Percentiles rank a stretch among this genome's conserved stretches.
phyloP scores from a whole-genome alignment of 2,797 vertebrate species.

The Cuculus canorus region DNA sequence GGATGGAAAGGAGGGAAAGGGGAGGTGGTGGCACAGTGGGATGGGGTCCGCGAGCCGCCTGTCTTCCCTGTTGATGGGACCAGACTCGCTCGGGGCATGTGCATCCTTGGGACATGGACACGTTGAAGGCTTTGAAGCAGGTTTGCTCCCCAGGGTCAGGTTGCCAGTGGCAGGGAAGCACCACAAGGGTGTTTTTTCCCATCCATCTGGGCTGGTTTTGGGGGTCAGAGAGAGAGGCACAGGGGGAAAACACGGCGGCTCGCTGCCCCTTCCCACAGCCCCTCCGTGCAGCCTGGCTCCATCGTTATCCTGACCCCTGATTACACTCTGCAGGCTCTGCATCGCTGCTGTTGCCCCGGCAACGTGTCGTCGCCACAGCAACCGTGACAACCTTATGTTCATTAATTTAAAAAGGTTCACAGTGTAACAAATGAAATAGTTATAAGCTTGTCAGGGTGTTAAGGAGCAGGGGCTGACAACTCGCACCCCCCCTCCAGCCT shows the following conservation, averaged over 20 bases:
- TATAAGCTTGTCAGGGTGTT: slow-evolving; percentile 70
- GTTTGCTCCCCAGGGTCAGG: accelerated
- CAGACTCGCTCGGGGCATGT: accelerated
- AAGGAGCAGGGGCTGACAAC: slow-evolving; percentile 39
- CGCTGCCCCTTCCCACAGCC: not conserved
- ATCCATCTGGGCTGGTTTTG: accelerated
- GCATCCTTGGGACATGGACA: accelerated
- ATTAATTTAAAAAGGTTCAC: slow-evolving; percentile 72
- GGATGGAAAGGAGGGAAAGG: not conserved
- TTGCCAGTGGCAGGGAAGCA: accelerated
- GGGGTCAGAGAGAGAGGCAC: accelerated
- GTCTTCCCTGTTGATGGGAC: accelerated
- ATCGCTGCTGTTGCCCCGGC: slow-evolving; percentile 51
- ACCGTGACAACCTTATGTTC: slow-evolving; percentile 69
- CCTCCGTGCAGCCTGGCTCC: not conserved
- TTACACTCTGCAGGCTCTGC: slow-evolving; percentile 56
- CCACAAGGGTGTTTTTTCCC: accelerated
- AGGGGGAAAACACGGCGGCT: not conserved
- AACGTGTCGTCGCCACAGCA: slow-evolving; percentile 60
- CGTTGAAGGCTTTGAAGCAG: accelerated
- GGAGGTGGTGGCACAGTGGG: accelerated
- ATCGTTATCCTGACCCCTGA: slow-evolving; percentile 63
- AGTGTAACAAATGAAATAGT: slow-evolving; percentile 72
- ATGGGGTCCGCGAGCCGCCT: not conserved
- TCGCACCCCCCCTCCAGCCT: not conserved